A percentile compares a stretch with the other conserved stretches of the same genome.
Evolutionary conservation across 2,888 invertebrate species (phyloP).

Genomic region (Lissocephala sabroskyi): DNA sequence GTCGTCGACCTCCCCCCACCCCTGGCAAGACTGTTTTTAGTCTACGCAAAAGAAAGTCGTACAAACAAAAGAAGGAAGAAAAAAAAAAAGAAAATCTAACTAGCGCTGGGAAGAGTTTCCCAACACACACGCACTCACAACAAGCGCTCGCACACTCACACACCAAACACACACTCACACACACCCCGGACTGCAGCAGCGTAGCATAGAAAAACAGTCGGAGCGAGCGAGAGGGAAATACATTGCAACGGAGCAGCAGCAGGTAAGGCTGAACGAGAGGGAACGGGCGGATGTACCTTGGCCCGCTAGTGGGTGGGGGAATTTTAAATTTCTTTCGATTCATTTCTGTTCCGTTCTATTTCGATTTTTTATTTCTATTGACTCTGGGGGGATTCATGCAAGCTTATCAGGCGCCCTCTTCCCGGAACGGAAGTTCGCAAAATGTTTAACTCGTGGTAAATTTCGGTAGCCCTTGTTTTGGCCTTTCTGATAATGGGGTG

Average conservation of each 20-base stretch:
- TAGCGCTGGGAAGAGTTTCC: slow-evolving; percentile 39
- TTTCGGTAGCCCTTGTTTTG: too few species aligned
- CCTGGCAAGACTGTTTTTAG: slow-evolving; percentile 56
- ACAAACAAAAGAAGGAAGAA: too few species aligned
- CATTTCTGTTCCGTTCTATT: too few species aligned
- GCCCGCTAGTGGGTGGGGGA: too few species aligned
- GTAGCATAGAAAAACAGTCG: slow-evolving; percentile 1
- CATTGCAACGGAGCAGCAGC: slow-evolving; percentile 27
- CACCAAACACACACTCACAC: slow-evolving; percentile 7
- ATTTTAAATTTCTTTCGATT: too few species aligned
- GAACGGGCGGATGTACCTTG: too few species aligned
- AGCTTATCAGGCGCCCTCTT: too few species aligned
- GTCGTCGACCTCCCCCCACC: slow-evolving; percentile 45
- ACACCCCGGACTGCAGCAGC: slow-evolving; percentile 1
- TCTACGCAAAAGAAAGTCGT: slow-evolving; percentile 55
- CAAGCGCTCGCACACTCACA: neutral
- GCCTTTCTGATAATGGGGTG: too few species aligned
- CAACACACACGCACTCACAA: slow-evolving; percentile 2
- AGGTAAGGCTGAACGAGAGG: slow-evolving; percentile 27
- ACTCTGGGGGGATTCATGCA: too few species aligned
- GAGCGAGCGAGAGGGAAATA: neutral
- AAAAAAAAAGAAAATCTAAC: slow-evolving; percentile 37
- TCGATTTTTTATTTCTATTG: slow-evolving; percentile 1
- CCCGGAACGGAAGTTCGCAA: too few species aligned
- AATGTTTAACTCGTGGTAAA: too few species aligned